Evolutionary conservation across 2,888 invertebrate genomes (phyloP).

Genomic region (Amphimallon solstitiale): DNA sequence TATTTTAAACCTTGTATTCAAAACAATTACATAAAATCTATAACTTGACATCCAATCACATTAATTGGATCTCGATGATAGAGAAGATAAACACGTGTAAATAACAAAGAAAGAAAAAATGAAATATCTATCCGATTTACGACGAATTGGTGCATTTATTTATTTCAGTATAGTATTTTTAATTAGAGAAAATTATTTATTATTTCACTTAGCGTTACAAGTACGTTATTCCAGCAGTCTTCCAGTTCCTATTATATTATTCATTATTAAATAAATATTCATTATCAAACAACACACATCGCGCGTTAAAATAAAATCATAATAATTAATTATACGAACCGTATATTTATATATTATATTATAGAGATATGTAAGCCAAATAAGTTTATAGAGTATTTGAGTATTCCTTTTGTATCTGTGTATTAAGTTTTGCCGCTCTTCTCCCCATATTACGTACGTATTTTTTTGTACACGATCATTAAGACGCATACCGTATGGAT

Average conservation of each 20-base stretch:
- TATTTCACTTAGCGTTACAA: constrained; percentile 29
- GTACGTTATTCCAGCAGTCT: constrained; percentile 36
- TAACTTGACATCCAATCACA: constrained; percentile 5
- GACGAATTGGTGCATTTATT: constrained; percentile 12
- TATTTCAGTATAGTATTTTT: constrained; percentile 27
- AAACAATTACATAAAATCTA: constrained; percentile 1
- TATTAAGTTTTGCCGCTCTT: too few species aligned
- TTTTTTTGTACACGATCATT: too few species aligned
- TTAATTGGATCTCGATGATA: constrained; percentile 51
- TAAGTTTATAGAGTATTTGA: background rate
- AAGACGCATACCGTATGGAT: too few species aligned
- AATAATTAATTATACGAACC: too few species aligned
- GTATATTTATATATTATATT: background rate
- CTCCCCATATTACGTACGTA: too few species aligned
- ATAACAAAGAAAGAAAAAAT: constrained; percentile 28
- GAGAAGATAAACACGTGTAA: constrained; percentile 41
- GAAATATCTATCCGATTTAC: background rate
- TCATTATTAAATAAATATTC: background rate
- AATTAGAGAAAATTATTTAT: constrained; percentile 34
- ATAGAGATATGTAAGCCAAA: constrained; percentile 4
- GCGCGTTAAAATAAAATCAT: background rate
- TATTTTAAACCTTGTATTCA: background rate
- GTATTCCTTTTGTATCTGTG: background rate
- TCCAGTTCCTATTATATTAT: constrained; percentile 38
- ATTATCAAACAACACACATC: constrained; percentile 15